Base-by-base conservation (phyloP, 2,888 invertebrate species). In the Thereva unica region DNA sequence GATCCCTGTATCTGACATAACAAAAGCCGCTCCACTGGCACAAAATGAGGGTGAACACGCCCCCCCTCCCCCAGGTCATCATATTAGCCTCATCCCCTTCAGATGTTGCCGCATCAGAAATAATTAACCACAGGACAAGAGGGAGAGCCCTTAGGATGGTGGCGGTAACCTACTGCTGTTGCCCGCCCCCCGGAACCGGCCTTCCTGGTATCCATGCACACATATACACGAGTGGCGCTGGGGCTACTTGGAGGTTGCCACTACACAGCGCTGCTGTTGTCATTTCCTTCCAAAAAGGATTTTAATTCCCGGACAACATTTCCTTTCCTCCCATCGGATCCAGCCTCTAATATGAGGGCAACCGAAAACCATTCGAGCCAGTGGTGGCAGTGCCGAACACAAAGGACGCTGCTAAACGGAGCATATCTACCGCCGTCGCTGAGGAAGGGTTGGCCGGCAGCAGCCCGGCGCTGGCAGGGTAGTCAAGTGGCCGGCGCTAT, bases 51-150 rank as follows among this genome's bases (percentile, higher is more conserved):
- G 23, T 2, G 23, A 23, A 2, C 23, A 23, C 23, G 23, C 23
- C 23, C 2, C 23, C 23, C 23, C 23, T 23, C 23, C 23, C 23
- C 23, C 23, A 23, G 23, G 23, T 23, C 23, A 23, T 23, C 23
- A 23, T 23, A 23, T 23, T 23, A 23, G 2, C 23, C 23, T 23
- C 23, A 23, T 23, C 23, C 23, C 23, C 23, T 23, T 23, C 23
- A 23, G 23, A 23, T 23, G 23, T 23, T 23, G 23, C 56, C 56
- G 34, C 64, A 64, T 64, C 63, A 56, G 57, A 67, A 64, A 64
- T 67, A 67, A 67, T 67, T 67, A 67, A 67, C 67, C 67, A 47
- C 64, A 67, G 57, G 45, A 64, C 67, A 44, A 45, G 56, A 49
- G 56, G 52, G 63, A 50, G 64, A 67, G 57, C 57, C 37, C 50